Evolutionary conservation across 2,113 vertebrate species (phyloP).

Genomic region (Phainopepla nitens): DNA sequence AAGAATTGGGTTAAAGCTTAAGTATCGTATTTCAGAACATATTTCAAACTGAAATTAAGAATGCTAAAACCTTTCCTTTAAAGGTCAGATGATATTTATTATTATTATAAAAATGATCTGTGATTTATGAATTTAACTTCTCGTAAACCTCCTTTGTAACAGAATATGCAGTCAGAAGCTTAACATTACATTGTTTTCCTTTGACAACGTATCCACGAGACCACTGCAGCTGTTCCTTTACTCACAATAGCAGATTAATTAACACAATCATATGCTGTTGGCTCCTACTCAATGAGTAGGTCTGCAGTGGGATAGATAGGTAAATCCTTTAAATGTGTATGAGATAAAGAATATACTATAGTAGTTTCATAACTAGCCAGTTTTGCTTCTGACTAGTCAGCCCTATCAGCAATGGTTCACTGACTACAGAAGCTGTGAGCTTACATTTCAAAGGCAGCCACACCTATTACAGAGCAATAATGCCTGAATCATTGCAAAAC

Average conservation of each 20-base stretch:
- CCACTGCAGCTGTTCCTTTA: constrained; percentile 97
- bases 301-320: constrained; percentile 99
- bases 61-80: constrained; percentile 87
- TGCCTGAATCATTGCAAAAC: constrained; percentile 65
- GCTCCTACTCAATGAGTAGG: constrained; percentile 96
- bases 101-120: constrained; percentile 88
- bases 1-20: constrained; percentile 83
- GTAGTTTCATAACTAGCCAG: constrained; percentile 84
- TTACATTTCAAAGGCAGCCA: constrained; percentile 71
- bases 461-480: constrained; percentile 70
- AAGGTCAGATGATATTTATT: constrained; percentile 98
- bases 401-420: constrained; percentile 73
- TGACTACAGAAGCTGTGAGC: constrained; percentile 64
- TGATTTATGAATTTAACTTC: constrained; percentile 98
- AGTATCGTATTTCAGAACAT: constrained; percentile 90
- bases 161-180: constrained; percentile 96
- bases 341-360: constrained; percentile 88
- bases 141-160: constrained; percentile 95
- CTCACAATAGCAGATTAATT: constrained; percentile 99
- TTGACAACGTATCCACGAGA: constrained; percentile 97
- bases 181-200: constrained; percentile 99
- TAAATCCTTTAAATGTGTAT: constrained; percentile 97
- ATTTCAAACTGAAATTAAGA: constrained; percentile 92
- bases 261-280: constrained; percentile 99
- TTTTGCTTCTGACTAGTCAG: constrained; percentile 88